These are phyloP conservation scores for Corythoichthys haematopterus DNA, from an alignment of 2,113 vertebrate genomes.

Conservation along the genomic window DNA sequence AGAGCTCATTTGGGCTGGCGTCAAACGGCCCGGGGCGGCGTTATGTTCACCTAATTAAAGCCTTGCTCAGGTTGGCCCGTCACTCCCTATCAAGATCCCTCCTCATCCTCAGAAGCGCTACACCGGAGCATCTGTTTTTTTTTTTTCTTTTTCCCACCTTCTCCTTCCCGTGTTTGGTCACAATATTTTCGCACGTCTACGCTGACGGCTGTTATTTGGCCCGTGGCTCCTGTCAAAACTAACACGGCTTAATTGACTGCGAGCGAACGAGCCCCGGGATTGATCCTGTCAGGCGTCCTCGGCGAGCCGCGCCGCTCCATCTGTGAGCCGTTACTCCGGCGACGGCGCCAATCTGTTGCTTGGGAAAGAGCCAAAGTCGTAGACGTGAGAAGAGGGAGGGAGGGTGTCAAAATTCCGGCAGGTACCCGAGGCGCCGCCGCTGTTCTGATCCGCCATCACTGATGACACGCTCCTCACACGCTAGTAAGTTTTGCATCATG, in stretches of 20 bases:
- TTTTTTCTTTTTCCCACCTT: not conserved
- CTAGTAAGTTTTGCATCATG: slow-evolving; percentile 61
- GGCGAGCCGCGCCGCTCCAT: slow-evolving; percentile 67
- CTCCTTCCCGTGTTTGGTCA: slow-evolving; percentile 46
- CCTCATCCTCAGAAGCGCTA: slow-evolving; percentile 33
- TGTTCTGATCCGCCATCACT: slow-evolving; percentile 65
- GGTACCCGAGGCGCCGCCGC: slow-evolving; percentile 60
- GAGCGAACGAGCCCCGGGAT: slow-evolving; percentile 69
- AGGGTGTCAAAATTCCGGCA: slow-evolving; percentile 58
- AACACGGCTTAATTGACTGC: slow-evolving; percentile 76
- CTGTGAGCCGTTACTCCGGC: slow-evolving; percentile 66
- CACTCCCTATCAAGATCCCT: slow-evolving; percentile 32
- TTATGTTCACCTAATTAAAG: slow-evolving; percentile 48
- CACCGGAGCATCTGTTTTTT: slow-evolving; percentile 34
- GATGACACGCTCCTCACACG: slow-evolving; percentile 53
- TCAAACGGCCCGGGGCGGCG: slow-evolving; percentile 34
- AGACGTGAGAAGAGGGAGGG: slow-evolving; percentile 20
- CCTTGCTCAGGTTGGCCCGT: slow-evolving; percentile 19
- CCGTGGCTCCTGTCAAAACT: slow-evolving; percentile 73
- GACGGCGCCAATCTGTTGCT: slow-evolving; percentile 70
- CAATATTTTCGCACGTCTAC: slow-evolving; percentile 49
- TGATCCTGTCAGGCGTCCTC: slow-evolving; percentile 67
- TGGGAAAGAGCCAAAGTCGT: slow-evolving; percentile 62
- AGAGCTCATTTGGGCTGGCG: slow-evolving; percentile 41
- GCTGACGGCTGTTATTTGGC: slow-evolving; percentile 70